A percentile compares a stretch with the other conserved stretches of the same genome.
Evolutionary conservation across 1,140 invertebrate genomes (phyloP).

Genomic region (Kradibia gibbosae): DNA sequence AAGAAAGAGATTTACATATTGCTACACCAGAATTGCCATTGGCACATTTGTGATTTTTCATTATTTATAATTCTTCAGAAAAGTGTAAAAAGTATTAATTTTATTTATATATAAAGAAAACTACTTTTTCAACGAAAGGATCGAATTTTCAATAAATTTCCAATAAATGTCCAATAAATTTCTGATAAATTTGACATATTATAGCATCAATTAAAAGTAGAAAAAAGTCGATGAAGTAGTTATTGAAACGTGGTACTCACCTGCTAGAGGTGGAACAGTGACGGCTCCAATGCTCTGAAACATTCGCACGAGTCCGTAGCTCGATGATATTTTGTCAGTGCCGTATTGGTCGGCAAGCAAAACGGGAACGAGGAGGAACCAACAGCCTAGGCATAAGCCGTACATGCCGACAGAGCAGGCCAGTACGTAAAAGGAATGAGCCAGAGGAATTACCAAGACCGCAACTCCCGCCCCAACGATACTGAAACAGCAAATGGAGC

Average conservation of each 20-base stretch:
- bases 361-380: slow-evolving; percentile 83
- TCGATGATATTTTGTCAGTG: slow-evolving; percentile 81
- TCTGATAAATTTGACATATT: no score
- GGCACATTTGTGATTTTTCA: no score
- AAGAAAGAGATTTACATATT: no score
- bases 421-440: slow-evolving; percentile 77
- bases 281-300: slow-evolving; percentile 84
- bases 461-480: slow-evolving; percentile 80
- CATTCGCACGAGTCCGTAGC: slow-evolving; percentile 82
- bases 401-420: slow-evolving; percentile 77
- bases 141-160: no score
- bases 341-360: slow-evolving; percentile 82
- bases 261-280: slow-evolving; percentile 80
- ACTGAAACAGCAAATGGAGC: slow-evolving; percentile 67
- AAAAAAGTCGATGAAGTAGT: no score
- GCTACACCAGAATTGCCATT: no score
- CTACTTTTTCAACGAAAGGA: no score
- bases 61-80: no score
- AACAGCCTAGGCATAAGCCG: slow-evolving; percentile 81
- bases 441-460: slow-evolving; percentile 78
- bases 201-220: no score
- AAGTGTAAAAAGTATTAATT: no score
- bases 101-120: no score
- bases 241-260: slow-evolving; percentile 58
- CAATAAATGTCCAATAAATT: no score